Percentiles rank a stretch among this genome's conserved stretches.
Evolutionary conservation across 2,797 vertebrate species (phyloP).

Genomic region (Schizopygopsis pylzovi): DNA sequence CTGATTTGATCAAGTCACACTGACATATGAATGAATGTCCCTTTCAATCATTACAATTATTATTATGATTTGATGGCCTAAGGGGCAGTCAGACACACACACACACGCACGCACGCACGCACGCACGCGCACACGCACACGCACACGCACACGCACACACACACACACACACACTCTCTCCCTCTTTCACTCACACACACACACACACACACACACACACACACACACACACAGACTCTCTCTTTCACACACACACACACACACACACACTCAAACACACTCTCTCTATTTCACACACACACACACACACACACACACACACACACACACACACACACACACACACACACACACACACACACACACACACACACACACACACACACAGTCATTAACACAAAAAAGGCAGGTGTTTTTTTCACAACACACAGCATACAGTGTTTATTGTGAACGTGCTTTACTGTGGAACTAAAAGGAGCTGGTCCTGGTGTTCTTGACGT

Average conservation of each 20-base stretch:
- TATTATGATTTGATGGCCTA: background rate
- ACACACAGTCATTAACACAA: background rate
- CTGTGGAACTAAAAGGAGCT: background rate
- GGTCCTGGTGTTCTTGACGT: background rate
- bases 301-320: background rate
- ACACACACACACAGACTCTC: no score
- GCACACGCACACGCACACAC: no score
- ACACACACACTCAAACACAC: no score
- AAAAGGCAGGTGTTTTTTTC: background rate
- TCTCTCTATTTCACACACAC: background rate
- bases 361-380: background rate
- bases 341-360: background rate
- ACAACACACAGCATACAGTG: no score
- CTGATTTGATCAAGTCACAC: slow-evolving; percentile 69
- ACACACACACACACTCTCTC: no score
- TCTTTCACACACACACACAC: slow-evolving; percentile 30
- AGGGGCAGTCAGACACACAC: background rate
- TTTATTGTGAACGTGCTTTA: background rate
- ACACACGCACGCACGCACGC: no score
- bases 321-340: no score
- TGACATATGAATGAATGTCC: slow-evolving; percentile 49
- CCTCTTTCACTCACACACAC: no score
- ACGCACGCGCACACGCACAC: no score
- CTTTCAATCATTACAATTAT: background rate
- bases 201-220: no score